A percentile compares a stretch with the other conserved stretches of the same genome.
Conservation (phyloP, 2,888 invertebrate species). For the Thereva nobilitata region DNA sequence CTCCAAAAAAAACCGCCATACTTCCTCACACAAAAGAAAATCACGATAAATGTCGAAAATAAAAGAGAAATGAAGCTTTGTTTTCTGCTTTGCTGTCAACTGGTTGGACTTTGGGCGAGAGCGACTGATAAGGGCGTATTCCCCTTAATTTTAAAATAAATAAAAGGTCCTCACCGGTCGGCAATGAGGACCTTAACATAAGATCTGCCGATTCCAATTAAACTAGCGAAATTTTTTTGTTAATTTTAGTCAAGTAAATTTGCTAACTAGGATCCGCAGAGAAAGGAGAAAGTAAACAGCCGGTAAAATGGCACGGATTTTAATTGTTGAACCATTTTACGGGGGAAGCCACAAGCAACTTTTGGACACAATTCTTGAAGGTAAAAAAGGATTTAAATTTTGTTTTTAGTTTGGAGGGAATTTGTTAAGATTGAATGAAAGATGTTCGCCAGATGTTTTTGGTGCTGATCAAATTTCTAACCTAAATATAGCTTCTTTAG, state of each 20-base stretch:
- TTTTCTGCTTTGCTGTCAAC: neutral
- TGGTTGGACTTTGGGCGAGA: conserved; percentile 15
- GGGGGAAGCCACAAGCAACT: conserved; percentile 74
- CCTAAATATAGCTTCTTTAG: conserved; percentile 7
- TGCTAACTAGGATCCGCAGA: neutral
- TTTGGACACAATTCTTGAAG: conserved; percentile 61
- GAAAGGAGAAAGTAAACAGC: neutral
- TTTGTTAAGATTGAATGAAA: neutral
- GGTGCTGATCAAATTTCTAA: neutral
- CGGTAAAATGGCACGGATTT: conserved; percentile 52
- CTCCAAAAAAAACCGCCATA: too few species aligned
- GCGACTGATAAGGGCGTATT: conserved; percentile 22
- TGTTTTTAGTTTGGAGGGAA: neutral
- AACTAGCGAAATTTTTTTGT: neutral
- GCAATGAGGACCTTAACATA: conserved; percentile 28
- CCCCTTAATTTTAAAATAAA: neutral
- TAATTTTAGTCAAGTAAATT: neutral
- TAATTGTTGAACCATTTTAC: conserved; percentile 73
- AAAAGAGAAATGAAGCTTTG: too few species aligned
- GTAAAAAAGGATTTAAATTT: conserved; percentile 46
- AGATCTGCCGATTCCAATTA: neutral
- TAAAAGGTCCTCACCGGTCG: conserved; percentile 21
- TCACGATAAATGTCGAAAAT: neutral
- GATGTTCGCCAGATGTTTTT: neutral
- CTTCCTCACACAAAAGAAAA: too few species aligned